Evolutionary conservation across 2,113 vertebrate species (phyloP).

Genomic region (Brachypteracias leptosomus): DNA sequence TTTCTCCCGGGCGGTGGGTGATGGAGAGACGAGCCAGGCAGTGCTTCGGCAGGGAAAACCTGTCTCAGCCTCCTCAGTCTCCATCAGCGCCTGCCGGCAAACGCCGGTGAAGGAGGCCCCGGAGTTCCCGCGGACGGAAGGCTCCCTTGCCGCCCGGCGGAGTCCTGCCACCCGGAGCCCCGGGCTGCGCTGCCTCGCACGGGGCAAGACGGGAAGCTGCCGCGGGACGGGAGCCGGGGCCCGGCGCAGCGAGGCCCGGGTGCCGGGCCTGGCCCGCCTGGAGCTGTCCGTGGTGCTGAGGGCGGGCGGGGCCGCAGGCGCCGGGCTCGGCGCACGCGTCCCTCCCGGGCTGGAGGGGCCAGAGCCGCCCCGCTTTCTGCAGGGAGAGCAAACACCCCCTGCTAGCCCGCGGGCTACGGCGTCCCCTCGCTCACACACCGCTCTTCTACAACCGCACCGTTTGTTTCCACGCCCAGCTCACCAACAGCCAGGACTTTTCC

Average conservation of each 20-base stretch:
- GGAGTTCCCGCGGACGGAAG: no score
- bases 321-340: no score
- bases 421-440: background rate
- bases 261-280: background rate
- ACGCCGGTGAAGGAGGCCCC: background rate
- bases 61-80: background rate
- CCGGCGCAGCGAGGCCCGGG: background rate
- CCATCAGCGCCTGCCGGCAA: background rate
- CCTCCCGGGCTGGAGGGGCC: no score
- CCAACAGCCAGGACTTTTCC: background rate
- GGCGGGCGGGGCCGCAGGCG: no score
- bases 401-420: background rate
- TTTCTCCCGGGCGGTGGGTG: background rate
- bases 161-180: background rate
- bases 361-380: background rate
- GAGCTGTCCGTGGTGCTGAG: slow-evolving; percentile 50
- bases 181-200: background rate
- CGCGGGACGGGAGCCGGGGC: background rate
- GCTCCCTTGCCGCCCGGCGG: background rate
- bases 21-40: background rate
- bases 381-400: background rate
- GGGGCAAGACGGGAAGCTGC: no score
- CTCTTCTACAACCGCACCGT: background rate
- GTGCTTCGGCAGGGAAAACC: background rate
- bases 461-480: background rate